Percentiles rank a stretch among this genome's conserved stretches.
Evolutionary conservation across 2,888 invertebrate species (phyloP).

Genomic region (Amorpha juglandis): DNA sequence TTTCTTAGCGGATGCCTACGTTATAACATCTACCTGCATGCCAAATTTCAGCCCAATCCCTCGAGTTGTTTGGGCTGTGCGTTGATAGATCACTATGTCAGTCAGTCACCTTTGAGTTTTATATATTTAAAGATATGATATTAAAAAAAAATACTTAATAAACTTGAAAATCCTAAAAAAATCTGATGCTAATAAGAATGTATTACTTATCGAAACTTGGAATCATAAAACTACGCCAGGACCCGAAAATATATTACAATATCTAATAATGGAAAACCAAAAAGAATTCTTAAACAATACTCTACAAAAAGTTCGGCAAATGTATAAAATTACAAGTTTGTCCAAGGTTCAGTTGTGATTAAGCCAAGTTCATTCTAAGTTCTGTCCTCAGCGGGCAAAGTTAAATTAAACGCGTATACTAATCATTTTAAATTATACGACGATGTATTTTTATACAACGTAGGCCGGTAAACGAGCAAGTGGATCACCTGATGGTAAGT

Average conservation of each 20-base stretch:
- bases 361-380: not conserved
- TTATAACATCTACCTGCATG: too few relatives aligned
- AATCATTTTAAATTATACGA: not conserved
- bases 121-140: too few relatives aligned
- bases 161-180: not conserved
- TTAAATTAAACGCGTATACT: slow-evolving; percentile 4
- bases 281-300: not conserved
- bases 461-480: too few relatives aligned
- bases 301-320: not conserved
- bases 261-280: not conserved
- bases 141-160: not conserved
- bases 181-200: not conserved
- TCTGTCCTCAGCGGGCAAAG: not conserved
- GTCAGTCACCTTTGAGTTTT: too few relatives aligned
- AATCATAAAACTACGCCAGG: slow-evolving; percentile 5
- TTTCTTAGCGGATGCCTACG: too few relatives aligned
- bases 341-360: not conserved
- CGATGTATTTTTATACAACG: not conserved
- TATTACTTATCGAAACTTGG: not conserved
- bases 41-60: too few relatives aligned
- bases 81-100: too few relatives aligned
- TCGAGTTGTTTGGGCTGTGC: too few relatives aligned
- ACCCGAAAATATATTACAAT: too few relatives aligned
- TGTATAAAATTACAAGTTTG: slow-evolving; percentile 3
- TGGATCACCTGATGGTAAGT: too few relatives aligned